phyloP scores from a whole-genome alignment of 2,113 vertebrate genomes.

The Elgaria multicarinata region DNA sequence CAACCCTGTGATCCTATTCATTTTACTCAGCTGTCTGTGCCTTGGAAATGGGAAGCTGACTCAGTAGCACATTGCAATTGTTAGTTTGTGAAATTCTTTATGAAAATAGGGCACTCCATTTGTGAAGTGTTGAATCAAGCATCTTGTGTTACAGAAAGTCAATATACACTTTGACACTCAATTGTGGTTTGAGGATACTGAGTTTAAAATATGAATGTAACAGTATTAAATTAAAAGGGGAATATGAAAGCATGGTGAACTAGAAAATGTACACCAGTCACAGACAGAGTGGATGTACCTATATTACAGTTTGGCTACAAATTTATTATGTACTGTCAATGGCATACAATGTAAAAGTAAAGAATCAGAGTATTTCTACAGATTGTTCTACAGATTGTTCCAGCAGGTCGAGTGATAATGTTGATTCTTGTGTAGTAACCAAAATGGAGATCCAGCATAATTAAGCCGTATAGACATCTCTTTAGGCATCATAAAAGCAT shows the following conservation, averaged over 20 bases:
- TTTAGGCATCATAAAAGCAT: not conserved
- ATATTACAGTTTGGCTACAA: not conserved
- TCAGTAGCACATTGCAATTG: not conserved
- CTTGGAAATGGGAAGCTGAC: not conserved
- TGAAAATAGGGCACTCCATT: not conserved
- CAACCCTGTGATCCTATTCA: not conserved
- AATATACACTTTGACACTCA: not conserved
- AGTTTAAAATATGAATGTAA: not conserved
- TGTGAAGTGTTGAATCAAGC: not conserved
- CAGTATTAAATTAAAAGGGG: not conserved
- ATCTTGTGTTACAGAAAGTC: not conserved
- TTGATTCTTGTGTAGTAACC: not conserved
- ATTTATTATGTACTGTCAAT: not conserved
- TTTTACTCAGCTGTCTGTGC: not conserved
- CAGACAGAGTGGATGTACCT: not conserved
- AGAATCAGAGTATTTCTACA: not conserved
- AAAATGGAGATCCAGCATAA: not conserved
- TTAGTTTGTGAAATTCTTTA: not conserved
- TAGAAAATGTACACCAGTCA: not conserved
- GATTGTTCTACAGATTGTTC: not conserved
- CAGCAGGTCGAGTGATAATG: not conserved
- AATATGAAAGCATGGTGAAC: not conserved
- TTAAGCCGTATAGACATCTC: not conserved
- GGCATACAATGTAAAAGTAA: not conserved
- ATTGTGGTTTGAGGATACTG: not conserved